A percentile compares a stretch with the other conserved stretches of the same genome.
Evolutionary conservation across 37 sponge, comb jelly and placozoan genomes (phyloP).

Genomic region (Theonella swinhoei): DNA sequence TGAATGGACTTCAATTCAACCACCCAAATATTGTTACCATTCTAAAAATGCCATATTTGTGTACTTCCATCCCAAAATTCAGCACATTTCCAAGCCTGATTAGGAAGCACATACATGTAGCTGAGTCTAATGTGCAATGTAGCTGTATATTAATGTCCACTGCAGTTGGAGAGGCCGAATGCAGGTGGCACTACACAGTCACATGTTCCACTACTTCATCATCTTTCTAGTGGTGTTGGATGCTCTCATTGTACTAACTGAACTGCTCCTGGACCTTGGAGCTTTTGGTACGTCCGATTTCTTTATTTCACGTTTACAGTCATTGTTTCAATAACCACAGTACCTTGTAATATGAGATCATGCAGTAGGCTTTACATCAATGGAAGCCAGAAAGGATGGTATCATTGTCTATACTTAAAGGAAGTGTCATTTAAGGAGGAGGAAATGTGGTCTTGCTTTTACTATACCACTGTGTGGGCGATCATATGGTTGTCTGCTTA

Average conservation of each 20-base stretch:
- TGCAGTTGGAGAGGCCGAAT: conserved; percentile 70
- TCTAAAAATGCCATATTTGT: too few relatives aligned
- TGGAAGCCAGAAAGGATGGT: too few relatives aligned
- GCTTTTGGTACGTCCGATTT: conserved; percentile 50
- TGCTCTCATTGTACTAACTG: conserved; percentile 71
- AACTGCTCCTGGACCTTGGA: conserved; percentile 75
- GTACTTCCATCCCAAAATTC: neutral
- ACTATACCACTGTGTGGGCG: too few relatives aligned
- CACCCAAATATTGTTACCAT: too few relatives aligned
- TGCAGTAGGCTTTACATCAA: too few relatives aligned
- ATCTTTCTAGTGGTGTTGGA: conserved; percentile 73
- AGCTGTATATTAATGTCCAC: neutral
- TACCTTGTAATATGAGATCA: too few relatives aligned
- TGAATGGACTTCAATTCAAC: too few relatives aligned
- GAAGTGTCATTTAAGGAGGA: too few relatives aligned
- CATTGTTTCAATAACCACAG: neutral
- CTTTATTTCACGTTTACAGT: neutral
- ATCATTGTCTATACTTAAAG: too few relatives aligned
- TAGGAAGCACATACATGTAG: neutral
- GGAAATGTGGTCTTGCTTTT: too few relatives aligned
- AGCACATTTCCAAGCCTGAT: neutral
- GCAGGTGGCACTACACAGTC: conserved; percentile 68
- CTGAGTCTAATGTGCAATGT: neutral
- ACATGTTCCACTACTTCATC: conserved; percentile 54
- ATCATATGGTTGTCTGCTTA: too few relatives aligned